These are phyloP conservation scores for Drosophila pachea DNA, from an alignment of 1,140 invertebrate species.

Conservation along the genomic window DNA sequence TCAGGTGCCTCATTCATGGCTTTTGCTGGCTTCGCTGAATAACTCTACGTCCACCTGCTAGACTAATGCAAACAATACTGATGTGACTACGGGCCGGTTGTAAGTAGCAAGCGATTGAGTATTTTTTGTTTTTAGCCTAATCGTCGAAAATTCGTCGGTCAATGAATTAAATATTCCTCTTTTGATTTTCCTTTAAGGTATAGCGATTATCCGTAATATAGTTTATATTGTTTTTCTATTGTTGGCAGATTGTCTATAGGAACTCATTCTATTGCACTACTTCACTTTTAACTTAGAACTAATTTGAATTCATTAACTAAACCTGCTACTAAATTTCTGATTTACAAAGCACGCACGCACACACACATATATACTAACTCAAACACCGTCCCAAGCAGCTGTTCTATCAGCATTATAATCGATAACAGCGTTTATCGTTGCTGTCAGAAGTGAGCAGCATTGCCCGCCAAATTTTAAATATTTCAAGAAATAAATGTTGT, in stretches of 20 bases:
- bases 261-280: conserved; percentile 41
- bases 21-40: conserved; percentile 23
- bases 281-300: conserved; percentile 47
- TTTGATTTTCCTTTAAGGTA: background rate
- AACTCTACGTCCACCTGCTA: conserved; percentile 39
- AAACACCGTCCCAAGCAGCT: conserved; percentile 40
- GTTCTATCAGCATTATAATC: conserved; percentile 27
- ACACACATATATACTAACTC: conserved; percentile 20
- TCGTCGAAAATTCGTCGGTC: conserved; percentile 24
- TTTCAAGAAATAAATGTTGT: conserved; percentile 41
- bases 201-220: background rate
- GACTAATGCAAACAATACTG: conserved; percentile 58
- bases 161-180: conserved; percentile 54
- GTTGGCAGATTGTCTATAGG: conserved; percentile 4
- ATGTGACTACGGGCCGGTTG: conserved; percentile 14
- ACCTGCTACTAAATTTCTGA: conserved; percentile 36
- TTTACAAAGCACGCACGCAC: conserved; percentile 40
- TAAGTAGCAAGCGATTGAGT: conserved; percentile 13
- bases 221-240: background rate
- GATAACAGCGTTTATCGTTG: conserved; percentile 17
- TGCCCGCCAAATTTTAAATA: background rate
- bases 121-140: conserved; percentile 12
- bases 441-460: conserved; percentile 23
- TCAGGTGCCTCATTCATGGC: conserved; percentile 65
- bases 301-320: conserved; percentile 26